Evolutionary conservation across 2,888 invertebrate genomes (phyloP).

Genomic region (Tipula lateralis): DNA sequence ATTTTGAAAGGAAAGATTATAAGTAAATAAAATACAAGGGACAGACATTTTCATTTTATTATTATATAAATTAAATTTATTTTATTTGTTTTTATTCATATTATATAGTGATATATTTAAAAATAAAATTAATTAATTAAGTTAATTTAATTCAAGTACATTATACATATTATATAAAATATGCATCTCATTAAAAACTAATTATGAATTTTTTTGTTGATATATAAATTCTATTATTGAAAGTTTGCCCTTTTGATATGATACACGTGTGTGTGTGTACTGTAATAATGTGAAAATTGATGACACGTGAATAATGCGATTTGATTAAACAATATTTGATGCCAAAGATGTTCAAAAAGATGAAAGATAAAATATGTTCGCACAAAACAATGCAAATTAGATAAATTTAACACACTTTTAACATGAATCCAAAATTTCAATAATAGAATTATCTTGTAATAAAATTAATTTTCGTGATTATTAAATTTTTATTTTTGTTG

Average conservation of each 20-base stretch:
- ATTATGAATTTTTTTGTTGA: background rate
- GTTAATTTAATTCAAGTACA: background rate
- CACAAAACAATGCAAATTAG: slow-evolving; percentile 7
- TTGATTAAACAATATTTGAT: background rate
- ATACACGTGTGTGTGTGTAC: background rate
- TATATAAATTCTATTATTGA: background rate
- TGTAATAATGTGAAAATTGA: background rate
- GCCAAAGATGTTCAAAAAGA: background rate
- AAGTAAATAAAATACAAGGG: slow-evolving; percentile 15
- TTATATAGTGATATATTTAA: background rate
- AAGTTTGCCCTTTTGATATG: background rate
- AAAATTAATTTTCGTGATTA: background rate
- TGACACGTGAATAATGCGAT: background rate
- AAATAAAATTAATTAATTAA: background rate
- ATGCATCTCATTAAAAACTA: background rate
- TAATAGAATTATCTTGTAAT: background rate
- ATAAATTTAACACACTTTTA: background rate
- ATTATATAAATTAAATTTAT: background rate
- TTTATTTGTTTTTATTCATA: background rate
- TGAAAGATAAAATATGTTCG: background rate
- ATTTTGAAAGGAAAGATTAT: background rate
- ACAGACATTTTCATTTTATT: slow-evolving; percentile 11
- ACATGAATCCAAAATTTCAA: background rate
- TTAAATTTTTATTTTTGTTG: background rate
- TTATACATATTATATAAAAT: too few species aligned